Evolutionary conservation across 2,113 vertebrate species (phyloP), one percentile per base, ranked within the genome.

Genomic region (Nanorana parkeri): DNA sequence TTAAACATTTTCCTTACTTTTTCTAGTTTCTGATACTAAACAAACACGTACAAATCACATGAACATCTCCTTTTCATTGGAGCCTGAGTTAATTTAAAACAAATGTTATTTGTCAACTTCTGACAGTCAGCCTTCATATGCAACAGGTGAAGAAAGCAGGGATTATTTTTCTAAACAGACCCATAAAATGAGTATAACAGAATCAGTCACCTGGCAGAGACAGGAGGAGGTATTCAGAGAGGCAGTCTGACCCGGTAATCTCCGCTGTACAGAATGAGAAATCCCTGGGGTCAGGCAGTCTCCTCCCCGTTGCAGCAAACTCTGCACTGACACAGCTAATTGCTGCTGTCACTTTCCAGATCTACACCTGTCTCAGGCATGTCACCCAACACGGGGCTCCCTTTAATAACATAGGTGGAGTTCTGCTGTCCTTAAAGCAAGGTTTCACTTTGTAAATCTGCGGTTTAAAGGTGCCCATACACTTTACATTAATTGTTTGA

Each of bases 251-350:
- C 17, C 26, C 17, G 17, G 29, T 36, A 58, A 41, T 58, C 55
- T 21, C 54, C 36, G 20, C 26, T 36, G 28, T n/a, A 13, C 15
- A 71, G 29, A 60, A 41, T 69, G n/a, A 69, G 29, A n/a, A 17
- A 80, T 61, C 67, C 32, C n/a, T 26, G 66, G 54, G 23, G 51
- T 61, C 21, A 67, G 17, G 54, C 17, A 36, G 77, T 68, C 66
- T 61, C 78, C 66, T 69, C 66, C 78, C 54, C 26, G 5, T 10
- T 15, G 19, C 26, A 26, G 64, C 76, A 78, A 68, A 51, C 76
- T 78, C 64, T 78, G 76, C 28, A 78, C 77, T 24, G 21, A 17
- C 52, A 79, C 65, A 60, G n/a, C 54, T 80, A 66, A 80, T 69
- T 29, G 19, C 47, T 26, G 36, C 75, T 65, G 65, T 24, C 7